A percentile compares a stretch with the other conserved stretches of the same genome.
Evolutionary conservation across 2,888 invertebrate genomes (phyloP).

Genomic region (Parnassius smintheus): DNA sequence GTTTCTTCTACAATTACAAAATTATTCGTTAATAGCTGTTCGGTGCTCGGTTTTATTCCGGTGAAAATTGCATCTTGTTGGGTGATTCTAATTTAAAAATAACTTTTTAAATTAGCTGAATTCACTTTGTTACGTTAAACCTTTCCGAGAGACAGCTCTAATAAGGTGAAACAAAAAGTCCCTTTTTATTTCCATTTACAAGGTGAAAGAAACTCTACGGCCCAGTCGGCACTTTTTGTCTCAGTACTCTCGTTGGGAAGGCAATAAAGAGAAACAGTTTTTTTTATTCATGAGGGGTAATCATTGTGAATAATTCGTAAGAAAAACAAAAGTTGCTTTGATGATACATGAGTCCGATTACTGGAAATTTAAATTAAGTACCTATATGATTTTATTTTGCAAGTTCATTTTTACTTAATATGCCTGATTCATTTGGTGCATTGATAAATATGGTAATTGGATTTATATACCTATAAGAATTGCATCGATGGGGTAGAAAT

Average conservation of each 20-base stretch:
- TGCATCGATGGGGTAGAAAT: too few relatives aligned
- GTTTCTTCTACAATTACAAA: too few relatives aligned
- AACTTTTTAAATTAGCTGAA: conserved; percentile 1
- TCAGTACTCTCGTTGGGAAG: conserved; percentile 22
- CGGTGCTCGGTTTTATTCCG: too few relatives aligned
- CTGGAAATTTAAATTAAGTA: too few relatives aligned
- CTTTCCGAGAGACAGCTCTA: conserved; percentile 10
- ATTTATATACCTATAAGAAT: too few relatives aligned
- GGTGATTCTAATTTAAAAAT: too few relatives aligned
- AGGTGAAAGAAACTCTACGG: conserved; percentile 24
- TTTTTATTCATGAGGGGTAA: conserved; percentile 24
- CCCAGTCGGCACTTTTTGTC: conserved; percentile 24
- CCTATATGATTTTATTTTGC: too few relatives aligned
- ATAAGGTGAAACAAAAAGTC: conserved; percentile 18
- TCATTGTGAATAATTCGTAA: conserved; percentile 22
- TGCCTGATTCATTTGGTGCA: too few relatives aligned
- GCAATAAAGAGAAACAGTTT: conserved; percentile 24
- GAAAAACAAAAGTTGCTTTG: conserved; percentile 1
- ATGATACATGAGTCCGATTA: not conserved
- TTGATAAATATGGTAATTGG: too few relatives aligned
- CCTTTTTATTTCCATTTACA: conserved; percentile 25
- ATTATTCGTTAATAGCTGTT: too few relatives aligned
- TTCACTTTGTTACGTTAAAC: conserved; percentile 20
- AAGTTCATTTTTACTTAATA: too few relatives aligned
- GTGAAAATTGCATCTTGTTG: too few relatives aligned